These are phyloP conservation scores for Chaetoderma sp. DNA, from an alignment of 2,888 invertebrate genomes.

Conservation along the genomic window DNA sequence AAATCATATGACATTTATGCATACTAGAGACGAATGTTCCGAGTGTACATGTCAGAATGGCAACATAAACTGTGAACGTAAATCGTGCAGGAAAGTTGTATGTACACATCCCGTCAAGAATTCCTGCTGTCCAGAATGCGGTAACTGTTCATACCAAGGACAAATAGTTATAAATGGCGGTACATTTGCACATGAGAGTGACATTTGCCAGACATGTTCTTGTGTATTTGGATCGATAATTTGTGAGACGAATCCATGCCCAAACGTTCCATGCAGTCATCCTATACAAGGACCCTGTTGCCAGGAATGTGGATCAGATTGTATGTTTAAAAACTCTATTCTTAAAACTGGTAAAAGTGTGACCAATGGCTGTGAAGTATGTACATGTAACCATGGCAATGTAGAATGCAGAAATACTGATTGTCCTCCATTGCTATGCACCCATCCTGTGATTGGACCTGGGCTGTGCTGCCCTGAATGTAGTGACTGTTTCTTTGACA, in stretches of 20 bases:
- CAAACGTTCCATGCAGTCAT: conserved; percentile 34
- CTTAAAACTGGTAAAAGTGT: conserved; percentile 9
- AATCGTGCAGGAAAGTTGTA: conserved; percentile 29
- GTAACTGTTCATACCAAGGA: conserved; percentile 27
- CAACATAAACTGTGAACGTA: conserved; percentile 32
- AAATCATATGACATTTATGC: conserved; percentile 37
- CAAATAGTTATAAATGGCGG: neutral
- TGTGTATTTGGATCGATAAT: conserved; percentile 34
- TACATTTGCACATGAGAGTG: conserved; percentile 25
- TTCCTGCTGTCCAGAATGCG: conserved; percentile 8
- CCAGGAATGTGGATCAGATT: conserved; percentile 46
- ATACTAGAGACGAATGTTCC: conserved; percentile 40
- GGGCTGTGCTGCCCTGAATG: conserved; percentile 51
- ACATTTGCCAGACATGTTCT: conserved; percentile 43
- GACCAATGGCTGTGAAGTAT: conserved; percentile 27
- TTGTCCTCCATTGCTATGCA: conserved; percentile 44
- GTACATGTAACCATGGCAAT: conserved; percentile 37
- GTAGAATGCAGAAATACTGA: conserved; percentile 38
- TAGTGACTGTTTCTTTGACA: conserved; percentile 43
- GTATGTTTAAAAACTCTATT: conserved; percentile 35
- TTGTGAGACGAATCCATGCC: conserved; percentile 23
- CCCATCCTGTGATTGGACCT: conserved; percentile 38
- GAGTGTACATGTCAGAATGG: conserved; percentile 45
- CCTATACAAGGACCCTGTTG: conserved; percentile 51
- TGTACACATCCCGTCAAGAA: conserved; percentile 13